Evolutionary conservation across 1,140 invertebrate species (phyloP), one percentile per base, ranked within the genome.

Genomic region (Hyphantria cunea): DNA sequence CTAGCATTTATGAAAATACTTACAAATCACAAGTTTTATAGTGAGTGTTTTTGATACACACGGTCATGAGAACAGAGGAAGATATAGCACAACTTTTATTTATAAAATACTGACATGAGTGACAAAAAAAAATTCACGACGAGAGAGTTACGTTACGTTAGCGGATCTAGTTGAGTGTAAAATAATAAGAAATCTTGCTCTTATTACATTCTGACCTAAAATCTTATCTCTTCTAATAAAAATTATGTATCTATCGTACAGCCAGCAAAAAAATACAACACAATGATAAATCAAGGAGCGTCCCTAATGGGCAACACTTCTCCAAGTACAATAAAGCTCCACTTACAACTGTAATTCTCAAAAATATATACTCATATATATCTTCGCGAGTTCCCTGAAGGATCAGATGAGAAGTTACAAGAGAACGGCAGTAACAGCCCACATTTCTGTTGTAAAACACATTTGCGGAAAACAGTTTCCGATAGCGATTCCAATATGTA

Each of bases 281-380:
- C 31, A 34, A 58, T 58, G 44, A 49, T 58, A 58, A 58, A 48
- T 58, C 55, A 58, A 49, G 52, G 6, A 56, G 15, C 33, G 34
- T 58, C 55, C 45, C 49, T 62, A 39, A 62, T 52, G 41, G 50
- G 52, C 50, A 37, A 53, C 52, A 62, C 33, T 51, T 60, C 37
- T 60, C 37, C 17, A 60, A 60, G 48, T 50, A 42, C 56, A 60
- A 60, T 60, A 51, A 61, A 45, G 17, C 11, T 17, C 39, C 47
- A 68, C 70, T 60, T 56, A 72, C 70, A 68, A 50, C 58, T 52
- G 54, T 65, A 72, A 39, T 47, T 50, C 48, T 71, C 65, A 39
- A 60, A 68, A 48, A 63, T 41, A 49, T 72, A 72, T 44, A 58
- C 55, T 14, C 42, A 33, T 14, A 68, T 41, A 55, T 72, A 72